phyloP scores from a whole-genome alignment of 2,113 vertebrate species.

The Pachycephala philippinensis region DNA sequence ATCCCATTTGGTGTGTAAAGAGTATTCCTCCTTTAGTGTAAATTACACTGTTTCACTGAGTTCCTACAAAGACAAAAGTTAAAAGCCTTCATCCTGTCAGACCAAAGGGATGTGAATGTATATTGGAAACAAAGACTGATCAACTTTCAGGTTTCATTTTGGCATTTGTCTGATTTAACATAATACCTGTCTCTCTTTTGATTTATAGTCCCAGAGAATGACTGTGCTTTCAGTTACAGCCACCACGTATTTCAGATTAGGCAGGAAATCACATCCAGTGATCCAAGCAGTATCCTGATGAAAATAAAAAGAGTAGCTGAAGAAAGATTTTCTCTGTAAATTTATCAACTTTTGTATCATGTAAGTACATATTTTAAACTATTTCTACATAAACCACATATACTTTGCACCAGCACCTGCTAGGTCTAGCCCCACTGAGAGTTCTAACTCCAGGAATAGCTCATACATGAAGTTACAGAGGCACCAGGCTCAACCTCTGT shows the following conservation, averaged over 20 bases:
- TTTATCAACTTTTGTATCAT: not conserved
- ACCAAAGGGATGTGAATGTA: not conserved
- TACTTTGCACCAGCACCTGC: not conserved
- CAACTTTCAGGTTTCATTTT: not conserved
- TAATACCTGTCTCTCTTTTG: conserved; percentile 63
- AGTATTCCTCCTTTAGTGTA: not conserved
- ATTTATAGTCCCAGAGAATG: conserved; percentile 76
- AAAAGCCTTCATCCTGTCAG: not conserved
- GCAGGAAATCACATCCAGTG: conserved; percentile 72
- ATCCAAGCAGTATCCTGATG: conserved; percentile 71
- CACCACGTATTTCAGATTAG: conserved; percentile 63
- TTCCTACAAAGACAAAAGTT: not conserved
- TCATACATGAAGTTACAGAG: not conserved
- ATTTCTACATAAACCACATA: not conserved
- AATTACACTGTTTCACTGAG: not conserved
- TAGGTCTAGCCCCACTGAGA: not conserved
- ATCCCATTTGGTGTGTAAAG: not conserved
- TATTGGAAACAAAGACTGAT: not conserved
- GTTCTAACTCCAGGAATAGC: not conserved
- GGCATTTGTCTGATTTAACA: not conserved
- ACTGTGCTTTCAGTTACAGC: conserved; percentile 73
- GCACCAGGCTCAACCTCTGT: not conserved
- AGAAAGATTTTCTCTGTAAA: not conserved
- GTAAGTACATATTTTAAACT: not conserved
- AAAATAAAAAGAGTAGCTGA: not conserved